Evolutionary conservation across 2,888 invertebrate genomes (phyloP), one percentile per base, ranked within the genome.

Genomic region (Marronus borbonicus): DNA sequence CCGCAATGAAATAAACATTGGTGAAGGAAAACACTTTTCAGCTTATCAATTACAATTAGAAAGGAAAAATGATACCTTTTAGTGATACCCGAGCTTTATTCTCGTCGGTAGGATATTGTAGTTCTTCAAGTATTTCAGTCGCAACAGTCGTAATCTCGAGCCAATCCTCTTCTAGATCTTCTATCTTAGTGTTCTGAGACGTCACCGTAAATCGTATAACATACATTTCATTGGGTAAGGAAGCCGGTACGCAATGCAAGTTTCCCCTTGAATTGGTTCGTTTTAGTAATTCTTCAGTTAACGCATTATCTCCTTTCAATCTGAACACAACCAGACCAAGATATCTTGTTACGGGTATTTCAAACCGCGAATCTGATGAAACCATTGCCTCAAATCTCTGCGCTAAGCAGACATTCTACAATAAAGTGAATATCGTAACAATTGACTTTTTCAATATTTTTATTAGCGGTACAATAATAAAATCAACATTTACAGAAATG

Each of bases 141-240:
- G 96, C 93, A 0, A 95, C 95, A 0, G 89, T 90, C 83, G 93
- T 92, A 79, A 96, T 95, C 88, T 96, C 96, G 62, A 92, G 92
- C 98, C 98, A 98, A 86, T 98, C 98, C 82, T 94, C 93, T 83
- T 93, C 84, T 24, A 95, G 93, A 85, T 95, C 94, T 81, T 95
- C 94, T 65, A 92, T 91, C 0, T 94, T 94, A 0, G 95, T 98
- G 84, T 93, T 92, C 70, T 94, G 93, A 0, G 98, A 98, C 0
- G 98, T 98, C 50, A 99, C 94, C 0, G 98, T 97, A 88, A 98
- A 99, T 76, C 97, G 89, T 80, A 98, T 97, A 69, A 98, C 97
- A 87, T 96, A 96, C 86, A 93, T 93, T 0, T 94, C 95, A 86
- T 98, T 97, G 78, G 55, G 55, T 20, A 98, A 92, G 77, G 96